phyloP scores from a whole-genome alignment of 23 tunicate species.

The Diplosoma virens region DNA sequence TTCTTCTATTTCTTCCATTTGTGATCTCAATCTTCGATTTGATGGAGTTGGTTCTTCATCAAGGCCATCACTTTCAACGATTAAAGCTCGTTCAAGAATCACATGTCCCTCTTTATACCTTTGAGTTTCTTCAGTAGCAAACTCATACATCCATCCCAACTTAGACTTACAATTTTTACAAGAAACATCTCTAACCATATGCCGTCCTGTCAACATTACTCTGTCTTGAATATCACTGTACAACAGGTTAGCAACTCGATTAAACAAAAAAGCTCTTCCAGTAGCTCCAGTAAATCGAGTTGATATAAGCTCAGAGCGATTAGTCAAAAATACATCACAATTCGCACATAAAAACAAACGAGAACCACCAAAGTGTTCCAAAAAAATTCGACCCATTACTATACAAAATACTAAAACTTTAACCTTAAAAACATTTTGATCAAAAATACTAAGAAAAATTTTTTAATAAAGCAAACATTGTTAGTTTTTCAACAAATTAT shows the following conservation, averaged over 20 bases:
- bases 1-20: neutral
- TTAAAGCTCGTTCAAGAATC: slow-evolving; percentile 89
- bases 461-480: too few species aligned
- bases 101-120: slow-evolving; percentile 74
- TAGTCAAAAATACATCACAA: slow-evolving; percentile 90
- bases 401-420: too few species aligned
- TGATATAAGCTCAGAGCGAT: slow-evolving; percentile 80
- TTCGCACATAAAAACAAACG: slow-evolving; percentile 81
- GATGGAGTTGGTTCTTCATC: slow-evolving; percentile 78
- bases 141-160: slow-evolving; percentile 99
- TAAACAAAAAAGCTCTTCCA: slow-evolving; percentile 96
- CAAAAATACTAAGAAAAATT: too few species aligned
- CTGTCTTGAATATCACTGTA: slow-evolving; percentile 96
- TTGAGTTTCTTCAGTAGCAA: slow-evolving; percentile 93
- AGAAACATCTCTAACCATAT: slow-evolving; percentile 95
- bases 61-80: slow-evolving; percentile 89
- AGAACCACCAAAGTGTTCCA: slow-evolving; percentile 90
- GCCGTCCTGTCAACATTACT: slow-evolving; percentile 97
- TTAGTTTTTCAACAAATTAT: too few species aligned
- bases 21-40: neutral
- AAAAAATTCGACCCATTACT: slow-evolving; percentile 89
- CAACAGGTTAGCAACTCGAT: slow-evolving; percentile 83
- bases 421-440: too few species aligned
- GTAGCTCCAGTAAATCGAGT: slow-evolving; percentile 99
- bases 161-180: slow-evolving; percentile 91